Percentiles rank a stretch among this genome's conserved stretches.
Conservation (phyloP, 2,797 vertebrate genomes). For the Hyperoplus immaculatus region DNA sequence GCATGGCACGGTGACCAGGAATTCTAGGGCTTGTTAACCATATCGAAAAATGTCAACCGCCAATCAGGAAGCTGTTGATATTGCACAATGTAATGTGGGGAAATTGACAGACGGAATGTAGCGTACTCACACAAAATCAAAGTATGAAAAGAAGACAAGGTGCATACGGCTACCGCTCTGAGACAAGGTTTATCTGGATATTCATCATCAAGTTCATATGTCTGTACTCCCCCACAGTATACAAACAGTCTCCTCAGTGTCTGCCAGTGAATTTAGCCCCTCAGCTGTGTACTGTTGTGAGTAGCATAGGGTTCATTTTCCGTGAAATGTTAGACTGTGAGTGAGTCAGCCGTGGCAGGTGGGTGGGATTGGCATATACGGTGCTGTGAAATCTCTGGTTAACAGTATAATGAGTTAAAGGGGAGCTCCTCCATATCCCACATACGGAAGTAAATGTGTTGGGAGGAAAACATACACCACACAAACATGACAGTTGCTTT, state of each 20-base stretch:
- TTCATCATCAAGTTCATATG: slow-evolving; percentile 46
- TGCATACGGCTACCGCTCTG: slow-evolving; percentile 8
- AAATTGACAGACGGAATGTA: neutral
- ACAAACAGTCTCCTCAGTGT: slow-evolving; percentile 33
- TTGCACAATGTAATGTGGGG: neutral
- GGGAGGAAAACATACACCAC: slow-evolving; percentile 28
- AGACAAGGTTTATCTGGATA: slow-evolving; percentile 33
- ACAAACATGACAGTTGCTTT: slow-evolving; percentile 31
- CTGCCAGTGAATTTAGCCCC: slow-evolving; percentile 55
- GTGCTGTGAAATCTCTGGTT: slow-evolving; percentile 57
- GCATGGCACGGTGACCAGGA: slow-evolving; percentile 46
- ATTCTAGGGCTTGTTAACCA: slow-evolving; percentile 43
- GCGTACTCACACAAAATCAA: neutral
- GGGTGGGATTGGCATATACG: slow-evolving; percentile 64
- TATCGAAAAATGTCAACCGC: slow-evolving; percentile 14
- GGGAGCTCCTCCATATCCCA: slow-evolving; percentile 47
- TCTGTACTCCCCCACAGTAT: slow-evolving; percentile 45
- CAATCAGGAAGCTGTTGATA: slow-evolving; percentile 10
- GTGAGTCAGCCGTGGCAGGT: slow-evolving; percentile 68
- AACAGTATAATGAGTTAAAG: slow-evolving; percentile 59
- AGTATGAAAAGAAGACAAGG: slow-evolving; percentile 2
- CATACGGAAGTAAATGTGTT: slow-evolving; percentile 47
- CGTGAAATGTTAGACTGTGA: slow-evolving; percentile 68
- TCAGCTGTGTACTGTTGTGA: slow-evolving; percentile 59
- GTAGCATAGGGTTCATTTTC: slow-evolving; percentile 58